These are phyloP conservation scores for Drosophila picticornis DNA, from an alignment of 2,888 invertebrate genomes.

Conservation along the genomic window DNA sequence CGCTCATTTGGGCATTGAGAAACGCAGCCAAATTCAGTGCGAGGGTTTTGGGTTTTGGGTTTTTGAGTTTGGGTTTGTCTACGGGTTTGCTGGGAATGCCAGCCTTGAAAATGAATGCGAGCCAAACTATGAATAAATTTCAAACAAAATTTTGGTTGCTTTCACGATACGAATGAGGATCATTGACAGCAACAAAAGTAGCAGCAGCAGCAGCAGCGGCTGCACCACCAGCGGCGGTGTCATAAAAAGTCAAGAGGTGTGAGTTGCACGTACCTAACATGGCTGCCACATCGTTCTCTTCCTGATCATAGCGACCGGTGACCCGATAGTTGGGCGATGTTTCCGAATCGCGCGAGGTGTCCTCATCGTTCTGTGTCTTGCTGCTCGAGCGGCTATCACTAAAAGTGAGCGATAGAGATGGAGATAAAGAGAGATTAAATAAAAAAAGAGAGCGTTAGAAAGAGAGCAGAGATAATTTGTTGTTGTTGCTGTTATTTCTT, in stretches of 20 bases:
- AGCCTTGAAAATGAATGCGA: conserved; percentile 70
- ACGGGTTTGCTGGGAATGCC: conserved; percentile 52
- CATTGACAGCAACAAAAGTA: conserved; percentile 1
- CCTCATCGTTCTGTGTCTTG: conserved; percentile 89
- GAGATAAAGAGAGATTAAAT: not conserved
- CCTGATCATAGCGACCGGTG: conserved; percentile 94
- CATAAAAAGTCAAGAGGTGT: conserved; percentile 65
- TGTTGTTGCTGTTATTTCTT: not conserved
- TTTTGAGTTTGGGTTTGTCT: not conserved
- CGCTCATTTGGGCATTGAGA: conserved; percentile 42
- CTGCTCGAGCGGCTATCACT: conserved; percentile 86
- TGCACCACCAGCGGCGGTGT: conserved; percentile 17
- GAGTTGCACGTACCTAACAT: conserved; percentile 91
- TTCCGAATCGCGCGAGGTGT: conserved; percentile 95
- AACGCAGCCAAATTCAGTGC: conserved; percentile 14
- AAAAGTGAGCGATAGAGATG: not conserved
- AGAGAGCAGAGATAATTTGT: not conserved
- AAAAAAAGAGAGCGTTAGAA: conserved; percentile 11
- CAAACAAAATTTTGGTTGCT: conserved; percentile 20
- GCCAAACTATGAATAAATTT: conserved; percentile 68
- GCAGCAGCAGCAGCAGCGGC: conserved; percentile 8
- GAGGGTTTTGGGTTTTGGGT: conserved; percentile 1
- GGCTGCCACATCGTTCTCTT: conserved; percentile 98
- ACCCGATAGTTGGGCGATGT: conserved; percentile 94
- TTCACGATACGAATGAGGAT: conserved; percentile 37